These are phyloP conservation scores for Neotoma lepida DNA, from an alignment of 2,113 vertebrate genomes.

Conservation along the genomic window DNA sequence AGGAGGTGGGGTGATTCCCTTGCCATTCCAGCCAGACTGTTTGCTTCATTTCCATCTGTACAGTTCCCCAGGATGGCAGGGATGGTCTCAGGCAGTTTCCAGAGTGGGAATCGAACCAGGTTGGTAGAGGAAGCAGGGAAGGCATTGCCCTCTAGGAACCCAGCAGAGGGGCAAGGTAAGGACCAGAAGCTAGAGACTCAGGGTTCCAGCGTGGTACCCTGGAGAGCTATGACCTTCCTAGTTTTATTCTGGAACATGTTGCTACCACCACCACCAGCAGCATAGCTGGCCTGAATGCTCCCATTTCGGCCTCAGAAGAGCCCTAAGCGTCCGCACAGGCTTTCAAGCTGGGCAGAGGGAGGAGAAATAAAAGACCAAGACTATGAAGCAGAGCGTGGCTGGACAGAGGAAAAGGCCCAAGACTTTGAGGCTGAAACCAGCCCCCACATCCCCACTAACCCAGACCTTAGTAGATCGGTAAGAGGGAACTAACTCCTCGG, in stretches of 20 bases:
- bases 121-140: neutral
- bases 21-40: neutral
- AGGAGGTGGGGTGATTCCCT: neutral
- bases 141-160: neutral
- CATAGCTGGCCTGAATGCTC: neutral
- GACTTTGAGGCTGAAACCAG: neutral
- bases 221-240: neutral
- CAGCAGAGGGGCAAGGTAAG: neutral
- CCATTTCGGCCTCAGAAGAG: neutral
- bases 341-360: neutral
- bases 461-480: neutral
- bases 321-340: neutral
- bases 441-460: neutral
- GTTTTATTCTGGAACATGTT: neutral
- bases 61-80: conserved; percentile 10
- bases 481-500: neutral
- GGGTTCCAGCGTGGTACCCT: neutral
- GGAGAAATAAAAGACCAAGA: neutral
- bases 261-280: neutral
- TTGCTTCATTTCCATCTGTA: conserved; percentile 1
- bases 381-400: neutral
- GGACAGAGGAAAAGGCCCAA: neutral
- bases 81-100: neutral
- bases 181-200: neutral
- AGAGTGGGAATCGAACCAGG: neutral